phyloP scores from a whole-genome alignment of 2,797 vertebrate genomes.

The Denticeps clupeoides region DNA sequence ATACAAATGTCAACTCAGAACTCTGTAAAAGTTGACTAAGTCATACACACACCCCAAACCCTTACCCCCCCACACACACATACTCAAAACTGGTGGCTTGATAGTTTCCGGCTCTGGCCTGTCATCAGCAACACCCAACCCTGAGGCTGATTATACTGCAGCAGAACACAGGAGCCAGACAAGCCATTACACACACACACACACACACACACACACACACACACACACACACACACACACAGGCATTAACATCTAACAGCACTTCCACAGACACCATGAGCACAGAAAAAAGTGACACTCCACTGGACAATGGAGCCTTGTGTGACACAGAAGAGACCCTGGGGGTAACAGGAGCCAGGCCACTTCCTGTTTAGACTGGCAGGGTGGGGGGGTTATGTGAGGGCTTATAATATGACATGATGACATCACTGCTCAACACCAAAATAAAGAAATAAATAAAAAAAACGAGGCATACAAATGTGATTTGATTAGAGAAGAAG shows the following conservation, averaged over 20 bases:
- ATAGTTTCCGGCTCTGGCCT: not conserved
- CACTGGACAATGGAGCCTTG: not conserved
- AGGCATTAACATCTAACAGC: constrained; percentile 10
- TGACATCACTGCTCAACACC: constrained; percentile 15
- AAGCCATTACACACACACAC: constrained; percentile 15
- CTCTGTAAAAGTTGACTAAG: no score
- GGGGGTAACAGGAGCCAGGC: constrained; percentile 17
- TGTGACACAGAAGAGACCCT: constrained; percentile 1
- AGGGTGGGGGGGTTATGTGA: constrained; percentile 6
- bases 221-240: constrained; percentile 4
- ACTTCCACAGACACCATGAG: not conserved
- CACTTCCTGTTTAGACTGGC: constrained; percentile 27
- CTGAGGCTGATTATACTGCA: constrained; percentile 16
- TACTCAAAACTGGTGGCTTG: not conserved
- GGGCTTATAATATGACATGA: constrained; percentile 10
- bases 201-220: not conserved
- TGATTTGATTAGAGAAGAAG: constrained; percentile 26
- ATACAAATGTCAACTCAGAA: no score
- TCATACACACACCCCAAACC: not conserved
- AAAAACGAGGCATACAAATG: no score
- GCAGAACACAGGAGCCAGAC: no score
- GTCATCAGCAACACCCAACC: constrained; percentile 15
- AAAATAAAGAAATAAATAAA: no score
- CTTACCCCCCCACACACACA: not conserved
- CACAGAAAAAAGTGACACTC: not conserved